Conservation (phyloP, 2,888 invertebrate species). For the Coelopa pilipes region DNA sequence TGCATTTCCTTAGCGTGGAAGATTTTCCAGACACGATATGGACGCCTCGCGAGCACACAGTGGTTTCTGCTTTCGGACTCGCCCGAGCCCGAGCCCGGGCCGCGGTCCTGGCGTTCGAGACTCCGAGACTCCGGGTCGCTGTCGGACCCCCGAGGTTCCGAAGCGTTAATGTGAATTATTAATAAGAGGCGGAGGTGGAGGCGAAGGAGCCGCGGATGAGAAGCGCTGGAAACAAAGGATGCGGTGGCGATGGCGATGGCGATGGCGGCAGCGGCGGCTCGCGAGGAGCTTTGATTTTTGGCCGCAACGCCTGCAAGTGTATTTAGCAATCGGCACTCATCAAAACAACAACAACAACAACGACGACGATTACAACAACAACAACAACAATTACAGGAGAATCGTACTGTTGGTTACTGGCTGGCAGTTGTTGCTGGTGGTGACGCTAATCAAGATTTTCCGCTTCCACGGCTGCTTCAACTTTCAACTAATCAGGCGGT, state of each 20-base stretch:
- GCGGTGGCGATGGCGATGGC: constrained; percentile 45
- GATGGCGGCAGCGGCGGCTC: constrained; percentile 45
- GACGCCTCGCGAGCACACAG: constrained; percentile 8
- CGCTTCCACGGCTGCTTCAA: constrained; percentile 33
- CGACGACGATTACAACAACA: constrained; percentile 29
- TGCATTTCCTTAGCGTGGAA: constrained; percentile 30
- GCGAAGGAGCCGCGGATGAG: constrained; percentile 4
- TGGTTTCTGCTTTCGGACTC: constrained; percentile 20
- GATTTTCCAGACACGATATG: constrained; percentile 32
- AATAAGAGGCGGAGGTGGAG: constrained; percentile 55
- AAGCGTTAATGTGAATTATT: constrained; percentile 67
- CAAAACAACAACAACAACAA: constrained; percentile 37
- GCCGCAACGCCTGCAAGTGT: constrained; percentile 34
- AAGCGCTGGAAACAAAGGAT: constrained; percentile 52
- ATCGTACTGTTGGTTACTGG: constrained; percentile 14
- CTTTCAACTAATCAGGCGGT: constrained; percentile 64
- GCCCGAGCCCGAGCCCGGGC: too few species aligned
- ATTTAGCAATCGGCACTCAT: constrained; percentile 33
- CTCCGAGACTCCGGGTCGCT: constrained; percentile 13
- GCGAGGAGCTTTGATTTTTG: constrained; percentile 35
- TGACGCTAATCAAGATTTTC: constrained; percentile 48
- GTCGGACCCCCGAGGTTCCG: constrained; percentile 50
- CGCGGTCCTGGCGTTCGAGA: too few species aligned
- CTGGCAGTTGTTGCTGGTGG: constrained; percentile 22
- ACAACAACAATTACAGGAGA: constrained; percentile 33